phyloP scores from a whole-genome alignment of 2,797 vertebrate genomes.

The Tiaroga cobitis region DNA sequence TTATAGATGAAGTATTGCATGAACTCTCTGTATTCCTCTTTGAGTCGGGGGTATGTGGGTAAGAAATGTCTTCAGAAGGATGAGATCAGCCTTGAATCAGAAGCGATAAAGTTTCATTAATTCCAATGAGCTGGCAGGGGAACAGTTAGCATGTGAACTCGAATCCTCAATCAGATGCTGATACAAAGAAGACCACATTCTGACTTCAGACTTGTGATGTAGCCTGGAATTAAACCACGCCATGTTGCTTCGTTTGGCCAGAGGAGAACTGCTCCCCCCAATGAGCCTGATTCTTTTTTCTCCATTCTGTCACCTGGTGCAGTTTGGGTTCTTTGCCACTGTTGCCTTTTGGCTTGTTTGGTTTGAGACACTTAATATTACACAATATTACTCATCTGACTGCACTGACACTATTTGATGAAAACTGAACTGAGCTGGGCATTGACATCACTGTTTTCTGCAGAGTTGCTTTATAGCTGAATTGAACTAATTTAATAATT shows the following conservation, averaged over 20 bases:
- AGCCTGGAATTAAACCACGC: neutral
- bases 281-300: neutral
- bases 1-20: constrained; percentile 21
- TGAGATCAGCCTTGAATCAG: constrained; percentile 27
- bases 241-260: neutral
- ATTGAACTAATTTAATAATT: neutral
- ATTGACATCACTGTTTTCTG: neutral
- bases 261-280: neutral
- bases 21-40: constrained; percentile 21
- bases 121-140: neutral
- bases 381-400: neutral
- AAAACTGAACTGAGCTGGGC: neutral
- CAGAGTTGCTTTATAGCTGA: neutral
- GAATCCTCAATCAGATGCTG: neutral
- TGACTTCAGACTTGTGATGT: neutral
- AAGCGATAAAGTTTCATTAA: constrained; percentile 13
- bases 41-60: constrained; percentile 3
- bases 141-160: neutral
- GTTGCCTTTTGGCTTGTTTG: neutral
- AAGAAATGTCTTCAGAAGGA: constrained; percentile 29
- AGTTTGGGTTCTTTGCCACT: neutral
- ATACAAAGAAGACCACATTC: neutral
- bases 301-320: neutral
- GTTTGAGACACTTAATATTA: neutral
- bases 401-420: neutral